Evolutionary conservation across 2,888 invertebrate genomes (phyloP).

Genomic region (Synergus laeviventris): DNA sequence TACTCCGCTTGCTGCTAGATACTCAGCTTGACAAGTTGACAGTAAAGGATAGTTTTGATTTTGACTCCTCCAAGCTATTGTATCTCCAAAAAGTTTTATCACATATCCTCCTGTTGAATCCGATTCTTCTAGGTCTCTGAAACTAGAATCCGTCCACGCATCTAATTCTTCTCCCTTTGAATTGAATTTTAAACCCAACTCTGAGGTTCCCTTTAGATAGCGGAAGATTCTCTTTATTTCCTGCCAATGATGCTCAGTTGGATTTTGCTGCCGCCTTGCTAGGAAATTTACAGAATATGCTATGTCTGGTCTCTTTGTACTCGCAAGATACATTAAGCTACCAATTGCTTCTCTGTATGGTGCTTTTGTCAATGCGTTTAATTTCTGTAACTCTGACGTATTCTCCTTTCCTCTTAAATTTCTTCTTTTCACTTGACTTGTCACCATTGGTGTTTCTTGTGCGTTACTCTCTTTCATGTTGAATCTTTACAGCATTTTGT

Average conservation of each 20-base stretch:
- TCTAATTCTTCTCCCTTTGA: conserved; percentile 38
- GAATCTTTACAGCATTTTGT: conserved; percentile 42
- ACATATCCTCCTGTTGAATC: conserved; percentile 47
- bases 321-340: conserved; percentile 49
- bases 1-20: conserved; percentile 41
- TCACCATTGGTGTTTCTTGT: conserved; percentile 47
- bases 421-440: conserved; percentile 42
- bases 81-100: conserved; percentile 46
- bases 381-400: background rate
- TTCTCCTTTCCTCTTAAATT: conserved; percentile 24
- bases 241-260: conserved; percentile 46
- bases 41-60: conserved; percentile 37
- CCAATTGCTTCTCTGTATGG: conserved; percentile 48
- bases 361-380: conserved; percentile 14
- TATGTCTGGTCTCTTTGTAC: conserved; percentile 46
- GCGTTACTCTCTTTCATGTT: conserved; percentile 18
- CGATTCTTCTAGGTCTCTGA: conserved; percentile 47
- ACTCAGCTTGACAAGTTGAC: too few relatives aligned
- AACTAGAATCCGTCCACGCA: conserved; percentile 46
- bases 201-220: conserved; percentile 45
- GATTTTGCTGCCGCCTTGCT: conserved; percentile 41
- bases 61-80: conserved; percentile 50
- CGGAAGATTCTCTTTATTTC: conserved; percentile 50
- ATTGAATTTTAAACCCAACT: conserved; percentile 44
- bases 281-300: conserved; percentile 44